These are phyloP conservation scores for Palythoa grandiflora DNA, from an alignment of 92 coral and sea anemone genomes.

Conservation along the genomic window DNA sequence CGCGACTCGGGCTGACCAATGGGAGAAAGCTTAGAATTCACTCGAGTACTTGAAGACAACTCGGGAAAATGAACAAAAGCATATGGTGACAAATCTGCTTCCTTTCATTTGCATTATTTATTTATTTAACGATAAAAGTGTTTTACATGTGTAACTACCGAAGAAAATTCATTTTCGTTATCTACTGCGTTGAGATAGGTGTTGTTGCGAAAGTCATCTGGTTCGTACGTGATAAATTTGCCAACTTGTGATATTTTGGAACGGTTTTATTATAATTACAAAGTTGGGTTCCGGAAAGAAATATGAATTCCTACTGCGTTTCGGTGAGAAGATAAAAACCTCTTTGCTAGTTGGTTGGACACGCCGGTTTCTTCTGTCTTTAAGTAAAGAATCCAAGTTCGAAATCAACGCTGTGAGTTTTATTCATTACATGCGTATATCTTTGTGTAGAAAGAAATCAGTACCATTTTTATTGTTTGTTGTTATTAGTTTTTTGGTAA, in stretches of 20 bases:
- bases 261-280: not conserved
- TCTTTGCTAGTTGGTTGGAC: too few relatives aligned
- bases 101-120: slow-evolving; percentile 34
- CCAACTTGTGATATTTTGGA: not conserved
- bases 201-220: not conserved
- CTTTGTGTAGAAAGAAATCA: too few relatives aligned
- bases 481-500: too few relatives aligned
- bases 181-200: not conserved
- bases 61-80: not conserved
- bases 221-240: not conserved
- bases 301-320: not conserved
- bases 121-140: not conserved
- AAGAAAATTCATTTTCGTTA: not conserved
- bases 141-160: not conserved
- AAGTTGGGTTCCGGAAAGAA: not conserved
- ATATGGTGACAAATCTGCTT: slow-evolving; percentile 6
- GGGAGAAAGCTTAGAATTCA: not conserved
- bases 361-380: not conserved
- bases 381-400: not conserved
- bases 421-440: too few relatives aligned
- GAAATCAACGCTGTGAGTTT: too few relatives aligned
- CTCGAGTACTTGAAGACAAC: not conserved
- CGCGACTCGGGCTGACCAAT: slow-evolving; percentile 4
- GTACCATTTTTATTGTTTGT: too few relatives aligned
- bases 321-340: not conserved